phyloP scores from a whole-genome alignment of 2,888 invertebrate species.

The Syritta pipiens region DNA sequence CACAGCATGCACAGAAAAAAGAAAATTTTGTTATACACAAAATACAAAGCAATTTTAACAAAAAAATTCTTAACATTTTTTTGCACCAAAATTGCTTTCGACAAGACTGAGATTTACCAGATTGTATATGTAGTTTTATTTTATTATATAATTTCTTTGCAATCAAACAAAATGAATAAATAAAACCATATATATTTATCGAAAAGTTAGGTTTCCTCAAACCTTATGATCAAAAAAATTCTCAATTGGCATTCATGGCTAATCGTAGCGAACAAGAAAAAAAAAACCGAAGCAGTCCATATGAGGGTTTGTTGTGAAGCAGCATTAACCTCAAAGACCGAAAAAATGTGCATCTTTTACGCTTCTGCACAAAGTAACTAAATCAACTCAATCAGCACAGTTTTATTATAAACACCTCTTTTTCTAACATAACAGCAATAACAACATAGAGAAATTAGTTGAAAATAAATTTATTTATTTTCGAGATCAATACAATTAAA shows the following conservation, averaged over 20 bases:
- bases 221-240: conserved; percentile 53
- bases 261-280: not conserved
- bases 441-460: conserved; percentile 8
- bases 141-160: conserved; percentile 55
- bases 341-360: conserved; percentile 8
- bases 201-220: conserved; percentile 10
- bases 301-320: conserved; percentile 7
- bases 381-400: too few relatives aligned
- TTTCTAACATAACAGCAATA: conserved; percentile 8
- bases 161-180: conserved; percentile 29
- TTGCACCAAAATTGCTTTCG: conserved; percentile 67
- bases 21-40: conserved; percentile 50
- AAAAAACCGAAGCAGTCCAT: conserved; percentile 9
- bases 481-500: conserved; percentile 32
- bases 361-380: conserved; percentile 25
- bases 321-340: not conserved
- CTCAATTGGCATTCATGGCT: conserved; percentile 41
- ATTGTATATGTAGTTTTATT: conserved; percentile 68
- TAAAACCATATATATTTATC: conserved; percentile 51
- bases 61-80: conserved; percentile 52
- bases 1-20: conserved; percentile 29
- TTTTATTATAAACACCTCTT: too few relatives aligned
- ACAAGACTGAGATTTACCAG: conserved; percentile 71
- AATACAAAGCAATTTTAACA: conserved; percentile 58
- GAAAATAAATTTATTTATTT: conserved; percentile 40